Evolutionary conservation across 2,113 vertebrate genomes (phyloP).

Genomic region (Gavia stellata): DNA sequence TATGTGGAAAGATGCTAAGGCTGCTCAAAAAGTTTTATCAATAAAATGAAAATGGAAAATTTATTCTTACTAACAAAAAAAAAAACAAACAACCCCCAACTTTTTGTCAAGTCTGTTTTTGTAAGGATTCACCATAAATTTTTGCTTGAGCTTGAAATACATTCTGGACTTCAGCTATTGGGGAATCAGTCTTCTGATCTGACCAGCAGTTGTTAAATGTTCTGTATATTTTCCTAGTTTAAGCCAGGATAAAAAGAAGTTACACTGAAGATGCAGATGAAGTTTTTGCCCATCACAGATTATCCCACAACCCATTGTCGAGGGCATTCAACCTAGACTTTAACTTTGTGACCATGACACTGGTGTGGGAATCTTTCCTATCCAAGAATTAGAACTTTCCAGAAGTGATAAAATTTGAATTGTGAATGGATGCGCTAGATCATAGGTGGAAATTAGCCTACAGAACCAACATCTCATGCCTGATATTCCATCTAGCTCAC

Average conservation of each 20-base stretch:
- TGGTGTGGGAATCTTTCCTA: background rate
- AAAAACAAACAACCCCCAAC: background rate
- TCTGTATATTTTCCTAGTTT: background rate
- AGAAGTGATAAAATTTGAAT: background rate
- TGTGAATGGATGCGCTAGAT: background rate
- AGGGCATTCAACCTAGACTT: background rate
- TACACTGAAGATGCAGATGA: background rate
- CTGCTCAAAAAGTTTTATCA: constrained; percentile 14
- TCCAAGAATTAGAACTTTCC: background rate
- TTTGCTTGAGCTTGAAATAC: background rate
- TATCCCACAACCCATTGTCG: background rate
- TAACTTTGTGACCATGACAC: background rate
- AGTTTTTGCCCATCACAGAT: background rate
- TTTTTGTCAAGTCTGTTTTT: background rate
- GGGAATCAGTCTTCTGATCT: background rate
- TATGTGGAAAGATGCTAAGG: constrained; percentile 22
- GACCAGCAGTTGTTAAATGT: background rate
- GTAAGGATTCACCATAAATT: background rate
- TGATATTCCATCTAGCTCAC: background rate
- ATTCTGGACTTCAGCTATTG: background rate
- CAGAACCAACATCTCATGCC: background rate
- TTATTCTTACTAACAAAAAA: background rate
- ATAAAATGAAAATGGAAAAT: background rate
- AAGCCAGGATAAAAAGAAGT: background rate
- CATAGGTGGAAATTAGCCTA: background rate